These are phyloP conservation scores for Bujurquina vittata DNA, from an alignment of 2,113 vertebrate species.

Conservation along the genomic window DNA sequence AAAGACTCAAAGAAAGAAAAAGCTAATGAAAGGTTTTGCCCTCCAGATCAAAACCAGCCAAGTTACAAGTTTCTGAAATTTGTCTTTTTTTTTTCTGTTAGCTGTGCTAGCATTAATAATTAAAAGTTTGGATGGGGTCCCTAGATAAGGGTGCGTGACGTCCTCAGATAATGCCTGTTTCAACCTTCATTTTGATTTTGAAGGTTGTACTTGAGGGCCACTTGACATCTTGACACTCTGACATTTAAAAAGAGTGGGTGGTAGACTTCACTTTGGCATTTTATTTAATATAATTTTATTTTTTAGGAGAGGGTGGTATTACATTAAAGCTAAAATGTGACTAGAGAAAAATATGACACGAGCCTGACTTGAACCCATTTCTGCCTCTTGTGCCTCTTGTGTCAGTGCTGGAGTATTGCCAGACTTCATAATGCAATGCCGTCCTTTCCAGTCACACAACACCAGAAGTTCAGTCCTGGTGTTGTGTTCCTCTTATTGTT, in stretches of 20 bases:
- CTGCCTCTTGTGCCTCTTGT: not conserved
- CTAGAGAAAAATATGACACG: conserved; percentile 36
- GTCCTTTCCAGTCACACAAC: conserved; percentile 33
- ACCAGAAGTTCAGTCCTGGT: conserved; percentile 16
- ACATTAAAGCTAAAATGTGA: conserved; percentile 37
- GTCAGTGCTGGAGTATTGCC: conserved; percentile 20
- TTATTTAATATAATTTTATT: conserved; percentile 10
- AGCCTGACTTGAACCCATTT: conserved; percentile 41
- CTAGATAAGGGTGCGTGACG: conserved; percentile 25
- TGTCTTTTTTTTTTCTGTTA: conserved; percentile 18
- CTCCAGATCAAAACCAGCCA: conserved; percentile 51
- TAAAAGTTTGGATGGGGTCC: conserved; percentile 35
- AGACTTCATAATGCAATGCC: conserved; percentile 13
- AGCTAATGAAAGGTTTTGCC: conserved; percentile 67
- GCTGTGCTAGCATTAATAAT: conserved; percentile 48
- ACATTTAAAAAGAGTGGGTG: conserved; percentile 54
- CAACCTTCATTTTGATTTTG: conserved; percentile 57
- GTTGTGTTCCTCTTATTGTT: not conserved
- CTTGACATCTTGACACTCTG: conserved; percentile 66
- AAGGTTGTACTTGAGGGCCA: conserved; percentile 47
- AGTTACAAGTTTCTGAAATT: conserved; percentile 20
- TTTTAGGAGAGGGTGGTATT: not conserved
- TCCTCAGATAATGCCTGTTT: conserved; percentile 47
- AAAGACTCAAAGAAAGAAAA: conserved; percentile 49
- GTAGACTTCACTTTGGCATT: conserved; percentile 50